These are phyloP conservation scores for Leontopithecus rosalia DNA, from an alignment of 2,797 vertebrate genomes.

Conservation along the genomic window DNA sequence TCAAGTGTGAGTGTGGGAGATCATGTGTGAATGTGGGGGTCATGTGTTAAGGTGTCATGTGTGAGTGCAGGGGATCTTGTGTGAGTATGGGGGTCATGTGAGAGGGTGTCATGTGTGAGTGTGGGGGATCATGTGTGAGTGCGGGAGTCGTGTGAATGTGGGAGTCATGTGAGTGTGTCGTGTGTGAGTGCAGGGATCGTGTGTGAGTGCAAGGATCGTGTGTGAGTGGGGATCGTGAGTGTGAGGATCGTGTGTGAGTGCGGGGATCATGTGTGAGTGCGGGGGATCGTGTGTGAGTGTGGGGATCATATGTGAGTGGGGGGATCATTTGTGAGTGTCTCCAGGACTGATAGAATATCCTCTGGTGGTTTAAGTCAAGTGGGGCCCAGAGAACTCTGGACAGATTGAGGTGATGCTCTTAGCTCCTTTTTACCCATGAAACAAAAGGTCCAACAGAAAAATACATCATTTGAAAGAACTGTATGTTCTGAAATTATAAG, in stretches of 20 bases:
- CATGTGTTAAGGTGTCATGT: too few relatives aligned
- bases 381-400: background rate
- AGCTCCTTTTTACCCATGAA: background rate
- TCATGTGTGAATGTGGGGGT: too few relatives aligned
- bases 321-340: background rate
- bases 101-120: too few relatives aligned
- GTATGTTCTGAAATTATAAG: background rate
- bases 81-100: accelerated
- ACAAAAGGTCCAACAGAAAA: background rate
- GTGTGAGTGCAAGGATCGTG: accelerated
- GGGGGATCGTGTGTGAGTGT: too few relatives aligned
- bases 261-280: accelerated
- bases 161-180: too few relatives aligned
- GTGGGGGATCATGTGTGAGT: accelerated
- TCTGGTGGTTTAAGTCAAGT: background rate
- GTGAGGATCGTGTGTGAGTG: accelerated
- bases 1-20: accelerated
- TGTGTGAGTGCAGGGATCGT: accelerated
- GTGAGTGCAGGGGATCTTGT: too few relatives aligned
- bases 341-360: background rate
- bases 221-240: accelerated
- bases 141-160: too few relatives aligned
- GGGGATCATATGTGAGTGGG: too few relatives aligned
- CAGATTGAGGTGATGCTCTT: background rate
- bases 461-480: background rate